Percentiles rank a stretch among this genome's conserved stretches.
Evolutionary conservation across 2,888 invertebrate genomes (phyloP).

Genomic region (Elysia crispata): DNA sequence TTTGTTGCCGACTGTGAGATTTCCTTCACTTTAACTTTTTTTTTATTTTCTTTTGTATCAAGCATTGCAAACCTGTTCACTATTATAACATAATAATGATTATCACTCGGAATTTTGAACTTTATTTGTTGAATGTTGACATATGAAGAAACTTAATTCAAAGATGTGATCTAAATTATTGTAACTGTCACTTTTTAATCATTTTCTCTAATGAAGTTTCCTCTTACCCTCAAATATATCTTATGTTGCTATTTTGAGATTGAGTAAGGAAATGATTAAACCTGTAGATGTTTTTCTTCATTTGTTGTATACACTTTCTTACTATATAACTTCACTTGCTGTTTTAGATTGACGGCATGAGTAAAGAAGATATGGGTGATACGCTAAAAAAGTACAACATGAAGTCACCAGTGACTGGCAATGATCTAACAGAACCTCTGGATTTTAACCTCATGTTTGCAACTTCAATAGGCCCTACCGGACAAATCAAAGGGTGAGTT

Average conservation of each 20-base stretch:
- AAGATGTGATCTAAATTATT: background rate
- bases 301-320: background rate
- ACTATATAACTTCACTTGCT: background rate
- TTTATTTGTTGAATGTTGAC: too few relatives aligned
- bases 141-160: too few relatives aligned
- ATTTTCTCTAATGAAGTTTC: too few relatives aligned
- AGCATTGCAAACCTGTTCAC: too few relatives aligned
- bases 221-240: background rate
- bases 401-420: slow-evolving; percentile 96
- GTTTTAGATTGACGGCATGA: slow-evolving; percentile 89
- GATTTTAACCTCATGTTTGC: slow-evolving; percentile 99
- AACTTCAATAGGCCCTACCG: slow-evolving; percentile 98
- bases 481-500: slow-evolving; percentile 88
- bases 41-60: too few relatives aligned
- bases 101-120: too few relatives aligned
- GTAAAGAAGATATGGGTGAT: slow-evolving; percentile 90
- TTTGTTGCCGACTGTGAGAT: slow-evolving; percentile 82
- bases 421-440: slow-evolving; percentile 94
- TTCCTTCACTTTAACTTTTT: too few relatives aligned
- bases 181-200: background rate
- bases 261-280: background rate
- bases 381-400: slow-evolving; percentile 92
- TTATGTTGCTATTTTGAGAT: background rate
- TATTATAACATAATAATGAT: too few relatives aligned
- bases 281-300: too few relatives aligned